A percentile compares a stretch with the other conserved stretches of the same genome.
phyloP scores from a whole-genome alignment of 2,797 vertebrate species.

The Threskiornis aethiopicus region DNA sequence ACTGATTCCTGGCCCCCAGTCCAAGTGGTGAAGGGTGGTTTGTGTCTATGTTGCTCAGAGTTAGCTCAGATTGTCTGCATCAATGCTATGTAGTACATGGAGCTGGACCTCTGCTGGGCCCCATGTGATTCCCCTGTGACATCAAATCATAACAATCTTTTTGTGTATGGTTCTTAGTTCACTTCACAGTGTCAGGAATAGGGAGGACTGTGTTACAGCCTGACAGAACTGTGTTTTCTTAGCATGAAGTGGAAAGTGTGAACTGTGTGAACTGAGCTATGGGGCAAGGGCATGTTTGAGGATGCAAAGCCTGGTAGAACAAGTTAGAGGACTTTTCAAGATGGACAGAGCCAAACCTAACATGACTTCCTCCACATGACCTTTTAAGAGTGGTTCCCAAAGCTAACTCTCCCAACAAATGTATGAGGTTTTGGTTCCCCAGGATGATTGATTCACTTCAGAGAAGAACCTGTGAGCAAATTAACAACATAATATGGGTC shows the following conservation, averaged over 20 bases:
- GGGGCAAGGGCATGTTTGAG: neutral
- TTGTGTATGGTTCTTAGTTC: neutral
- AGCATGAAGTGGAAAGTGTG: neutral
- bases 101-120: neutral
- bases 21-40: constrained; percentile 43
- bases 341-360: neutral
- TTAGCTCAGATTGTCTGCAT: constrained; percentile 3
- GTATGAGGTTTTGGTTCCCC: neutral
- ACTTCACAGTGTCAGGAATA: constrained; percentile 33
- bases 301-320: neutral
- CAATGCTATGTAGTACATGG: neutral
- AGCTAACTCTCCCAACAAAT: neutral
- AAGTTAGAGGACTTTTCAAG: neutral
- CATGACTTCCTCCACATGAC: neutral
- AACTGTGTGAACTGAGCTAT: neutral
- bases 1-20: constrained; percentile 20
- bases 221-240: constrained; percentile 40
- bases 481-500: neutral
- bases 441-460: neutral
- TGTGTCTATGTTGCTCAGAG: neutral
- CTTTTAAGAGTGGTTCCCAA: neutral
- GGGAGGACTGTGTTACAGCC: constrained; percentile 28
- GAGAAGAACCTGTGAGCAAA: neutral
- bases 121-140: neutral
- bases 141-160: constrained; percentile 48